These are phyloP conservation scores for Synodontis membranacea DNA, from an alignment of 2,113 vertebrate species.

Conservation along the genomic window DNA sequence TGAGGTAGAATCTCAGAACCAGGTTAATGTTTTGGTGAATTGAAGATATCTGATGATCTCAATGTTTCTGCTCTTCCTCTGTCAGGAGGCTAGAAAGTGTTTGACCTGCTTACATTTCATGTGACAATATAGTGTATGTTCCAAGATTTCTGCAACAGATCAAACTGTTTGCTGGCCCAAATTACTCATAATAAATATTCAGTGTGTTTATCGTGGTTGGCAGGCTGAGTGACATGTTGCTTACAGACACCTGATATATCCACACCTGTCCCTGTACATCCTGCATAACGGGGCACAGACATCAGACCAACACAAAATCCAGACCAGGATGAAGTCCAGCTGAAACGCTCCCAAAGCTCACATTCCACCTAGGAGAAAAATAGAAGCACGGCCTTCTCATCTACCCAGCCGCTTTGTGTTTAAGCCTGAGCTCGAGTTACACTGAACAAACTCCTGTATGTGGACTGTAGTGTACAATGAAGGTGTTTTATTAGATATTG, in stretches of 20 bases:
- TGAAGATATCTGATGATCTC: not conserved
- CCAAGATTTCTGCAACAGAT: not conserved
- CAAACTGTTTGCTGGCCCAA: not conserved
- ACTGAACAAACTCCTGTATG: not conserved
- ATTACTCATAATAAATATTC: too few species aligned
- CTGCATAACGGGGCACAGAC: not conserved
- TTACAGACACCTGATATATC: conserved; percentile 32
- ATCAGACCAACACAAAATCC: not conserved
- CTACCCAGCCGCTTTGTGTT: not conserved
- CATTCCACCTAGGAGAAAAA: conserved; percentile 39
- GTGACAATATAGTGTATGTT: not conserved
- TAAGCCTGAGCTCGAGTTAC: not conserved
- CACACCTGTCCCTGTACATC: conserved; percentile 52
- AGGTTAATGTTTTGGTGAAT: not conserved
- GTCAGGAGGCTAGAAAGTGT: not conserved
- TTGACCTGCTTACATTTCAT: not conserved
- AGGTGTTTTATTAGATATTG: not conserved
- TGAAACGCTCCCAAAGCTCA: conserved; percentile 27
- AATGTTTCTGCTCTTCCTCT: not conserved
- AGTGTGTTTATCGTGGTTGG: too few species aligned
- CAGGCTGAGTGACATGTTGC: conserved; percentile 18
- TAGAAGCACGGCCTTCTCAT: conserved; percentile 27
- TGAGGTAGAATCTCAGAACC: not conserved
- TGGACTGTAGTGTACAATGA: not conserved
- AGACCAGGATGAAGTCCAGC: conserved; percentile 24